phyloP scores from a whole-genome alignment of 2,113 vertebrate species.

The Peucedramus taeniatus region DNA sequence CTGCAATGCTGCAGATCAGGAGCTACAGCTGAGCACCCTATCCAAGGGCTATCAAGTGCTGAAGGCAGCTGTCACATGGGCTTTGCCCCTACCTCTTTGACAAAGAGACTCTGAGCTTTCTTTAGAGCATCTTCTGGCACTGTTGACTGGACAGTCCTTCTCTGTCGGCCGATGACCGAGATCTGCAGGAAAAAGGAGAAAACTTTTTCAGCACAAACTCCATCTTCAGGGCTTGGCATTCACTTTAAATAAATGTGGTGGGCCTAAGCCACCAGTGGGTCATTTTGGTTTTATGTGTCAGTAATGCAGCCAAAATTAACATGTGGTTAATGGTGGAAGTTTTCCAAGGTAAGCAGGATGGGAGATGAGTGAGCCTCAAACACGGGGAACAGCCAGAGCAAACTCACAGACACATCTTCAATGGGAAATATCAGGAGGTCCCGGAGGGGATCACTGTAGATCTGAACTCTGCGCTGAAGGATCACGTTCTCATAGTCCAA shows the following conservation, averaged over 20 bases:
- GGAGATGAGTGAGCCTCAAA: not conserved
- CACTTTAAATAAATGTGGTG: not conserved
- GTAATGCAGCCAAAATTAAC: not conserved
- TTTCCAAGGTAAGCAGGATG: not conserved
- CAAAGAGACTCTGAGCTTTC: constrained; percentile 90
- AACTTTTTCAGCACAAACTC: not conserved
- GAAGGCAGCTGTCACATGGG: not conserved
- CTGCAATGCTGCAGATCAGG: not conserved
- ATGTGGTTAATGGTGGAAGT: not conserved
- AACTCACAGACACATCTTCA: constrained; percentile 93
- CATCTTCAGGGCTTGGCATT: not conserved
- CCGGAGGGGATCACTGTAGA: constrained; percentile 93
- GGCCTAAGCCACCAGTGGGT: not conserved
- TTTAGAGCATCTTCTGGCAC: constrained; percentile 91
- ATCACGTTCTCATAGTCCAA: constrained; percentile 96
- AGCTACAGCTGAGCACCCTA: not conserved
- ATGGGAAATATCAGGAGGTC: constrained; percentile 94
- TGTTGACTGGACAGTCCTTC: constrained; percentile 83
- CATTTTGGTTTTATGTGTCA: not conserved
- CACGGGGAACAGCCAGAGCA: not conserved
- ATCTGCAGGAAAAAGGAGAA: constrained; percentile 71
- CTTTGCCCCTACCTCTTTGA: constrained; percentile 85
- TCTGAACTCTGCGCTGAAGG: constrained; percentile 91
- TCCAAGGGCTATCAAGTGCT: not conserved
- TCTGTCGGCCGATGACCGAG: constrained; percentile 82